Conservation (phyloP, 2,113 vertebrate species). For the Chlorodrepanis virens region DNA sequence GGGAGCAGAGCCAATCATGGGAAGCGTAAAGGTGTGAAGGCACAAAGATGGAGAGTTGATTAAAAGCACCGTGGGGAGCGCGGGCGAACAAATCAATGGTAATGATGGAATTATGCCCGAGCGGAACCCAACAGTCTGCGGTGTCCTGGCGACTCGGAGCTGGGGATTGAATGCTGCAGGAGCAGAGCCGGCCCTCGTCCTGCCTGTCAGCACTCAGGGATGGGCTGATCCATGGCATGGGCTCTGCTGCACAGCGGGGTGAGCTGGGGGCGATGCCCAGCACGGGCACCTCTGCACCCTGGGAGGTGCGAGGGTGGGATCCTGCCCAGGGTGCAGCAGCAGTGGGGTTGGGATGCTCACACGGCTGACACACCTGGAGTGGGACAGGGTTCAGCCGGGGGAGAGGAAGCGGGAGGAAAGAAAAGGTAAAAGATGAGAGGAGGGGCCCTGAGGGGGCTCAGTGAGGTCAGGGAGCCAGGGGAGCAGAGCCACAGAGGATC, state of each 20-base stretch:
- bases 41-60: slow-evolving; percentile 61
- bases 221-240: neutral
- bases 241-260: neutral
- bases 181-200: neutral
- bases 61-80: slow-evolving; percentile 52
- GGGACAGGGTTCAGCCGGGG: neutral
- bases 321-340: neutral
- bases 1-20: slow-evolving; percentile 57
- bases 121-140: neutral
- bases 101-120: slow-evolving; percentile 58
- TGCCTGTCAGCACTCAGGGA: neutral
- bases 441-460: neutral
- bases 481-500: accelerated
- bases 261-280: neutral
- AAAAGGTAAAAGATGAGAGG: neutral
- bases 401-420: neutral
- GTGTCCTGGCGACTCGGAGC: neutral
- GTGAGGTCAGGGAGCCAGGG: neutral
- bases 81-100: slow-evolving; percentile 45
- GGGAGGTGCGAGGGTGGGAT: neutral
- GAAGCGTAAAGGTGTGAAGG: slow-evolving; percentile 64
- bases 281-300: neutral
- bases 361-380: accelerated
- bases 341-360: accelerated
- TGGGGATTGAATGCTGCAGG: neutral